Conservation (phyloP, 2,113 vertebrate species). For the Dicaeum eximium region DNA sequence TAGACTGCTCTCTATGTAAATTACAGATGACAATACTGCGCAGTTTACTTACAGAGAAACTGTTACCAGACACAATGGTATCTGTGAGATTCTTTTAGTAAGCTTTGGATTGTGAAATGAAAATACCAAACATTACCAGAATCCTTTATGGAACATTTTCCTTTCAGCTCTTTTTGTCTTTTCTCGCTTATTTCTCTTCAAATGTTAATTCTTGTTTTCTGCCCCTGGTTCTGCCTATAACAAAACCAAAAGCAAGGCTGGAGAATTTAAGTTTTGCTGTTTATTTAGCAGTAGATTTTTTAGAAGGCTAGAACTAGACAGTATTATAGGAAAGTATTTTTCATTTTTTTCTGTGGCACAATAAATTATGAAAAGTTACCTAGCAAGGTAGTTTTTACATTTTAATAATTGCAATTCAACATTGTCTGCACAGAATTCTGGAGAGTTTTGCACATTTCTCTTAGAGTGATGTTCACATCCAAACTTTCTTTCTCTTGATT, state of each 20-base stretch:
- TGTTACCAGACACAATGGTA: background rate
- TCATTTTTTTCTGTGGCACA: background rate
- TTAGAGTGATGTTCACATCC: background rate
- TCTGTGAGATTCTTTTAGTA: background rate
- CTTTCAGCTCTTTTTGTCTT: background rate
- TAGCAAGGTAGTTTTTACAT: background rate
- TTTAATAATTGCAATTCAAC: background rate
- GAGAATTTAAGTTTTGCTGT: background rate
- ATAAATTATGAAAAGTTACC: background rate
- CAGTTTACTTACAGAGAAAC: background rate
- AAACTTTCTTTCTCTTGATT: background rate
- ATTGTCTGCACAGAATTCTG: background rate
- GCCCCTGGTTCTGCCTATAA: background rate
- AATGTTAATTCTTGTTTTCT: background rate
- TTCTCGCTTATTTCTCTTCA: background rate
- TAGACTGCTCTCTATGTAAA: background rate
- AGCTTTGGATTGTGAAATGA: background rate
- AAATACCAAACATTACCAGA: background rate
- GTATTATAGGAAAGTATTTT: background rate
- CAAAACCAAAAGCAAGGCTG: background rate
- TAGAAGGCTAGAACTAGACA: background rate
- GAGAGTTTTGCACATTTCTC: background rate
- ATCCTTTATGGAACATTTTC: background rate
- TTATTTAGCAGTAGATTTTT: background rate
- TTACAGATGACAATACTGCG: background rate